Evolutionary conservation across 2,113 vertebrate species (phyloP), one percentile per base, ranked within the genome.

Genomic region (Atrichornis clamosus): DNA sequence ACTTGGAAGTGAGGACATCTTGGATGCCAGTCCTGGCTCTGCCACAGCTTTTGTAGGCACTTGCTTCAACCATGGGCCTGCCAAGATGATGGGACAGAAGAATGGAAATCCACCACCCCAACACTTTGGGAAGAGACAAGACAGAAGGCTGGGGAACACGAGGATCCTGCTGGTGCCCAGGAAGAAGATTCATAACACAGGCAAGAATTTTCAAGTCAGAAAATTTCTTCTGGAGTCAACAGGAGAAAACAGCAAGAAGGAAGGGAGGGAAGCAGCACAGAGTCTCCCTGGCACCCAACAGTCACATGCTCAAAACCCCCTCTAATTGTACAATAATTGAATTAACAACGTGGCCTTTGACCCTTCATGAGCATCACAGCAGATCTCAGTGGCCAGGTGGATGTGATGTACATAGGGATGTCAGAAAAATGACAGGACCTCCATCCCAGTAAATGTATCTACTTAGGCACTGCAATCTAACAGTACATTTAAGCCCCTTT

Each of bases 21-120:
- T 79, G 78, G 53, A 69, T 72, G 77, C 37, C 67, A 84, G 94
- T 67, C 37, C 63, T 89, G 74, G 77, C 63, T 92, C 84, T 67
- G 55, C 42, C 81, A 27, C 1, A 67, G 79, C 30, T 64, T 83
- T 72, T 89, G 52, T 19, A 70, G 22, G 74, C 32, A 23, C 52
- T 55, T 68, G 27, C n/a, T 87, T 91, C 50, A 68, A 9, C 26
- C 7, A 27, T 1, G 10, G 68, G 30, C 73, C 76, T 92, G 64
- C 69, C 73, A 81, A 77, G 60, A 47, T 10, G 58, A 62, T n/a
- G 35, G 82, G 33, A 78, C 30, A 69, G 55, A 67, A 81, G 33
- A 84, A 76, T 32, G 64, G 83, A 63, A 86, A 70, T 32, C 47
- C 73, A 60, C 33, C n/a, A 37, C 20, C 47, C 67, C 21, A n/a